A percentile compares a stretch with the other conserved stretches of the same genome.
phyloP scores from a whole-genome alignment of 2,888 invertebrate genomes.

The Pristionchus japonicus region DNA sequence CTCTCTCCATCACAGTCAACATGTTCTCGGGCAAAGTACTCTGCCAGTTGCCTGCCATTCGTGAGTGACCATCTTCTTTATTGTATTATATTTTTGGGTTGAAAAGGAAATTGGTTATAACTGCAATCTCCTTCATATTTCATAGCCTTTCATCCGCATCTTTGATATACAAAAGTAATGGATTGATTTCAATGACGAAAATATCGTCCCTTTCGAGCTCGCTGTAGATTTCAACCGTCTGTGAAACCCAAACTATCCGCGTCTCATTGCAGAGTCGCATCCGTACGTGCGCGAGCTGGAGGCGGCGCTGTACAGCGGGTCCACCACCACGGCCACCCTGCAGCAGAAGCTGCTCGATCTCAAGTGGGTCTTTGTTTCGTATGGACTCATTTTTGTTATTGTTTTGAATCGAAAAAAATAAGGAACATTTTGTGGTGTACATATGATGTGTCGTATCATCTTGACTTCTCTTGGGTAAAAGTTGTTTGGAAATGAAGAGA shows the following conservation, averaged over 20 bases:
- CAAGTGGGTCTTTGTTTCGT: not conserved
- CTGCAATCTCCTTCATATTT: no score
- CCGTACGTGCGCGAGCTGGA: constrained; percentile 55
- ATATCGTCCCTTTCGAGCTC: no score
- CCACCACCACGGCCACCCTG: not conserved
- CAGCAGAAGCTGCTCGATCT: not conserved
- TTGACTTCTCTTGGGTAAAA: no score
- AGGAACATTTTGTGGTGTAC: no score
- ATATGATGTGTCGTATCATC: no score
- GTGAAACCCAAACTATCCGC: no score
- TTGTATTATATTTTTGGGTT: constrained; percentile 21
- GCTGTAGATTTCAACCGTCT: no score
- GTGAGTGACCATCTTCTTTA: constrained; percentile 26
- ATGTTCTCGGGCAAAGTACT: constrained; percentile 69
- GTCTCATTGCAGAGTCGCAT: constrained; percentile 48
- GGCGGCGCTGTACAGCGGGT: constrained; percentile 55
- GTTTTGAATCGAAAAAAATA: no score
- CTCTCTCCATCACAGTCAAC: constrained; percentile 66
- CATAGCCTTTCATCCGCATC: no score
- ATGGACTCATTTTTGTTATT: not conserved
- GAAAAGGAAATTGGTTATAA: no score
- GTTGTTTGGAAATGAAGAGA: not conserved
- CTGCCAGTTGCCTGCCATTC: constrained; percentile 60
- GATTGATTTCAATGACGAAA: no score
- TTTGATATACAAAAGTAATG: no score